phyloP scores from a whole-genome alignment of 2,113 vertebrate species.

The Rhea americana region DNA sequence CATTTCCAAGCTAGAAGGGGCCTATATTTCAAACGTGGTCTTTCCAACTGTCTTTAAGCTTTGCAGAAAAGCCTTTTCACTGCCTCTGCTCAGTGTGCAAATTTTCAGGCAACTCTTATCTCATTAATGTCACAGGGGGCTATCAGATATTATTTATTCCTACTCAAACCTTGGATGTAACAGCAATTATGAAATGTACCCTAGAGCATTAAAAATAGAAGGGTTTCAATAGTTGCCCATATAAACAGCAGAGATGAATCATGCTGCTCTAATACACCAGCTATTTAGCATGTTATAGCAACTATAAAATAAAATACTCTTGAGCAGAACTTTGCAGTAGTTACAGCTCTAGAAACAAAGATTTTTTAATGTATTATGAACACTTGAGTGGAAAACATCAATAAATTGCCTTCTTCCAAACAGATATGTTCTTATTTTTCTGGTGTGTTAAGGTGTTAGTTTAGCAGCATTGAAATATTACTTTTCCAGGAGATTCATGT shows the following conservation, averaged over 20 bases:
- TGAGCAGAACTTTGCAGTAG: not conserved
- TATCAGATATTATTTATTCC: conserved; percentile 13
- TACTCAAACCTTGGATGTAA: not conserved
- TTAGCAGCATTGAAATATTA: not conserved
- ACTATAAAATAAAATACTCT: not conserved
- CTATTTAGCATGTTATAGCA: not conserved
- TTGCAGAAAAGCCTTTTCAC: not conserved
- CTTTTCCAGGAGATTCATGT: not conserved
- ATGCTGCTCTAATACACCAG: not conserved
- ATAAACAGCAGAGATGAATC: not conserved
- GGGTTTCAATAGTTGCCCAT: not conserved
- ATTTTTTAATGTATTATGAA: not conserved
- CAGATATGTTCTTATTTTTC: not conserved
- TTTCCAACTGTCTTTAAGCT: not conserved
- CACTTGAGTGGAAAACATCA: not conserved
- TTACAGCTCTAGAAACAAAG: not conserved
- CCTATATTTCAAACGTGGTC: not conserved
- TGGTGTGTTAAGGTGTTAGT: not conserved
- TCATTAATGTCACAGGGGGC: not conserved
- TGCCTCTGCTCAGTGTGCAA: not conserved
- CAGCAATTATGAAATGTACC: not conserved
- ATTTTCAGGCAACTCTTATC: not conserved
- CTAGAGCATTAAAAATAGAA: not conserved
- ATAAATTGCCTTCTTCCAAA: not conserved
- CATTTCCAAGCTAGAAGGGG: not conserved